phyloP scores from a whole-genome alignment of 2,888 invertebrate species.

The Alviniconcha strummeri region DNA sequence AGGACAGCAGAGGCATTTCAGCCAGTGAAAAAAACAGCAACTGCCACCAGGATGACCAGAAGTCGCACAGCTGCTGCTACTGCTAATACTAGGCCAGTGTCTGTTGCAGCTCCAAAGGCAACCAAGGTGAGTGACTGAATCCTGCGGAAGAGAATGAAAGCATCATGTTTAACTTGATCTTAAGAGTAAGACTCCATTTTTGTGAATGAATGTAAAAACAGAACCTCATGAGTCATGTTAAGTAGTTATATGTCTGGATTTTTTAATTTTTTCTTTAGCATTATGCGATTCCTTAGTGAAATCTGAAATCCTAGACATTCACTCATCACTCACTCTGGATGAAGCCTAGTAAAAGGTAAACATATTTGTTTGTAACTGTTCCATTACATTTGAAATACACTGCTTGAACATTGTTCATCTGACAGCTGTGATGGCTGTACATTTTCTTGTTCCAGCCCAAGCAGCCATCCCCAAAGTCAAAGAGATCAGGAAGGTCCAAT shows the following conservation, averaged over 20 bases:
- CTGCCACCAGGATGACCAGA: conserved; percentile 10
- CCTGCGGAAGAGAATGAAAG: background rate
- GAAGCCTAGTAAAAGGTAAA: too few relatives aligned
- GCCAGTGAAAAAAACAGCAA: background rate
- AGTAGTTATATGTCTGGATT: background rate
- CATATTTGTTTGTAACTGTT: too few relatives aligned
- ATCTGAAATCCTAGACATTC: too few relatives aligned
- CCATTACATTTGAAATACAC: too few relatives aligned
- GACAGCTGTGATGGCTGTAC: too few relatives aligned
- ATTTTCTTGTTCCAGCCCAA: conserved; percentile 6
- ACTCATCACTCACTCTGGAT: too few relatives aligned
- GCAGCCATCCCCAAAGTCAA: background rate
- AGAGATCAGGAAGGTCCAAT: background rate
- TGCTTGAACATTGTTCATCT: too few relatives aligned
- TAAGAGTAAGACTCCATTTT: background rate
- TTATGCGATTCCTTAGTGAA: background rate
- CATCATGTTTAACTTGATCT: too few relatives aligned
- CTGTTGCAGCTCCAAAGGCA: too few relatives aligned
- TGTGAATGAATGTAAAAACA: background rate
- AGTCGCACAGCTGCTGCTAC: background rate
- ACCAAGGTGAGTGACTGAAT: background rate
- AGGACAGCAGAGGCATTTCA: too few relatives aligned
- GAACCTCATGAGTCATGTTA: too few relatives aligned
- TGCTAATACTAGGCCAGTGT: background rate
- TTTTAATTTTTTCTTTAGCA: background rate